Percentiles rank a stretch among this genome's conserved stretches.
These are phyloP conservation scores for Thecophora atra DNA, from an alignment of 2,888 invertebrate genomes.

Conservation along the genomic window DNA sequence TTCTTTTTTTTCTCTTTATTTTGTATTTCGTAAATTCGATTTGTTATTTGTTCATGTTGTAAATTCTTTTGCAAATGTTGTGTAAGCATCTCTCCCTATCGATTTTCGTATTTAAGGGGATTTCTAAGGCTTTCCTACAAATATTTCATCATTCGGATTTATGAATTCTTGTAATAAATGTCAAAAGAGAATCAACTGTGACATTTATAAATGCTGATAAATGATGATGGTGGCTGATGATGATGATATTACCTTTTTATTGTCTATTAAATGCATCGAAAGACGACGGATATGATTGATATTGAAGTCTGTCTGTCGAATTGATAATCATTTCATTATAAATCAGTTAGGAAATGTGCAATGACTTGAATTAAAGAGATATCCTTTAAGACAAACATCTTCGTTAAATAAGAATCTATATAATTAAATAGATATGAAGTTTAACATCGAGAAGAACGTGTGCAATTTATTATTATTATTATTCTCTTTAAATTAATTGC, in stretches of 20 bases:
- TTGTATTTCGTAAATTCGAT: not conserved
- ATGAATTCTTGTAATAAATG: not conserved
- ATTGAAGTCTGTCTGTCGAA: not conserved
- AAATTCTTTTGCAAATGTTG: constrained; percentile 27
- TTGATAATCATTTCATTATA: not conserved
- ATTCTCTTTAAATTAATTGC: no score
- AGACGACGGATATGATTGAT: not conserved
- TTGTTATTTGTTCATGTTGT: not conserved
- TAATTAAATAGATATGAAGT: no score
- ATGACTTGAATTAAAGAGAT: no score
- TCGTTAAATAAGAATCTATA: no score
- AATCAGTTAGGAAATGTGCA: no score
- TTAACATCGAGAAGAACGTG: no score
- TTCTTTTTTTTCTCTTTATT: not conserved
- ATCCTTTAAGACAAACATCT: no score
- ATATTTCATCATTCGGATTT: not conserved
- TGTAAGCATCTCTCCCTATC: not conserved
- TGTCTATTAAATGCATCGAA: not conserved
- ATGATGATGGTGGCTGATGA: not conserved
- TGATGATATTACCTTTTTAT: not conserved
- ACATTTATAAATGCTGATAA: not conserved
- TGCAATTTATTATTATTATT: not conserved
- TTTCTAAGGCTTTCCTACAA: no score
- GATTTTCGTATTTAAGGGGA: not conserved
- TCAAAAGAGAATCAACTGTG: not conserved